Conservation (phyloP, 64 coral and sea anemone genomes). For the Actinia equina region DNA sequence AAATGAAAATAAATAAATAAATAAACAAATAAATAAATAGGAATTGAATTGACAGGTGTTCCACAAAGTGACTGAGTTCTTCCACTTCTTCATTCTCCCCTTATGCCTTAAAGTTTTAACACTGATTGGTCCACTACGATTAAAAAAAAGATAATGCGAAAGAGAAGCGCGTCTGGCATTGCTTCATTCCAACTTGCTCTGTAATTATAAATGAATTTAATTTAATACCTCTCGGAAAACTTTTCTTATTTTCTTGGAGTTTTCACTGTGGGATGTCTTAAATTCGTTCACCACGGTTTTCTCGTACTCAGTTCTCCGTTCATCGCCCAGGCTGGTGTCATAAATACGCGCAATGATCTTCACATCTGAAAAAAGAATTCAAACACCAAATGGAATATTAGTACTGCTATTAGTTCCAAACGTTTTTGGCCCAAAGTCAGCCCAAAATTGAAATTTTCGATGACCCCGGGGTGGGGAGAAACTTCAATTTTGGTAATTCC, state of each 20-base stretch:
- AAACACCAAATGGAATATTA: neutral
- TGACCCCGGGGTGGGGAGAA: no score
- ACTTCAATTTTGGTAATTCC: no score
- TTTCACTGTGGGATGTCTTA: neutral
- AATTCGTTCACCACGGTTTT: neutral
- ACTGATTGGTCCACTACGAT: neutral
- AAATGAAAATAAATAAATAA: no score
- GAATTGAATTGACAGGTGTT: no score
- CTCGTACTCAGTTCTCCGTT: neutral
- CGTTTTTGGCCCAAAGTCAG: no score
- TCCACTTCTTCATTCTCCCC: no score
- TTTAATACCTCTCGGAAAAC: slow-evolving; percentile 9
- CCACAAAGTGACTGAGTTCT: no score
- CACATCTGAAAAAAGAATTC: slow-evolving; percentile 6
- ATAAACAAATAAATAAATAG: no score
- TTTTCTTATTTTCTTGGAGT: slow-evolving; percentile 10
- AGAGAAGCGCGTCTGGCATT: neutral
- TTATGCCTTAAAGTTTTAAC: neutral
- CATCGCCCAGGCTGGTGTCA: neutral
- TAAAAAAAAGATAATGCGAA: neutral
- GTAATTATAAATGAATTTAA: neutral
- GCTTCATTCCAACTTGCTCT: neutral
- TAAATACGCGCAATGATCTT: neutral
- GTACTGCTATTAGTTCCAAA: no score
- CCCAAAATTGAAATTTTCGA: no score